Percentiles rank a stretch among this genome's conserved stretches.
Evolutionary conservation across 1,140 invertebrate species (phyloP).

Genomic region (Zophobas atratus): DNA sequence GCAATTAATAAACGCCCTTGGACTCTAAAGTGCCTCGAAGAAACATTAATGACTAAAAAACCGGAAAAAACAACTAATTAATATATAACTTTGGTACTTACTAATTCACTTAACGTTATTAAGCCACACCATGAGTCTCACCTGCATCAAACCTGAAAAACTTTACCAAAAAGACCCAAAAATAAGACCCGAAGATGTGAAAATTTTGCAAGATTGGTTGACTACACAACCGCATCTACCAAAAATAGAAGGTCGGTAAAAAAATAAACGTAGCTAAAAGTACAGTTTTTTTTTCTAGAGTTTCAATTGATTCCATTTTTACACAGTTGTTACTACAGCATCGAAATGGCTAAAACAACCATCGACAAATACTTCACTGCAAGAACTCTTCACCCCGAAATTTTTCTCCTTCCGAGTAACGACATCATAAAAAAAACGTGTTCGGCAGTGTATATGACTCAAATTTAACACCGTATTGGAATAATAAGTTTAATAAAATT

Average conservation of each 20-base stretch:
- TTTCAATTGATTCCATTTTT: constrained; percentile 75
- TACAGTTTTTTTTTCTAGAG: constrained; percentile 65
- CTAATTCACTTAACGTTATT: no score
- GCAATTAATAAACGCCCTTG: no score
- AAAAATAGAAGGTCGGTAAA: constrained; percentile 38
- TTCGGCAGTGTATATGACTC: background rate
- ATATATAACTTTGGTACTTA: no score
- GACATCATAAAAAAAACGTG: background rate
- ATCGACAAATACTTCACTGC: constrained; percentile 77
- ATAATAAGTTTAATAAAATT: no score
- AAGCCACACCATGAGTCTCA: no score
- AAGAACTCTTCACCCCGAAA: constrained; percentile 74
- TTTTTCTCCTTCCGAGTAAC: constrained; percentile 54
- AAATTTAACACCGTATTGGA: no score
- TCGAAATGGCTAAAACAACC: constrained; percentile 75
- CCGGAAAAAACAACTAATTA: no score
- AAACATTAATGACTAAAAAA: no score
- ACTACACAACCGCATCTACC: constrained; percentile 49
- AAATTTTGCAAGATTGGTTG: constrained; percentile 39
- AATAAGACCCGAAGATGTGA: constrained; percentile 46
- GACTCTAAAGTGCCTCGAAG: no score
- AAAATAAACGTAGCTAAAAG: background rate
- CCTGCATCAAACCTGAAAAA: background rate
- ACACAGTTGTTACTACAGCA: constrained; percentile 75
- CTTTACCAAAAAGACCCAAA: constrained; percentile 46